Evolutionary conservation across 1,140 invertebrate species (phyloP).

Genomic region (Musca domestica): DNA sequence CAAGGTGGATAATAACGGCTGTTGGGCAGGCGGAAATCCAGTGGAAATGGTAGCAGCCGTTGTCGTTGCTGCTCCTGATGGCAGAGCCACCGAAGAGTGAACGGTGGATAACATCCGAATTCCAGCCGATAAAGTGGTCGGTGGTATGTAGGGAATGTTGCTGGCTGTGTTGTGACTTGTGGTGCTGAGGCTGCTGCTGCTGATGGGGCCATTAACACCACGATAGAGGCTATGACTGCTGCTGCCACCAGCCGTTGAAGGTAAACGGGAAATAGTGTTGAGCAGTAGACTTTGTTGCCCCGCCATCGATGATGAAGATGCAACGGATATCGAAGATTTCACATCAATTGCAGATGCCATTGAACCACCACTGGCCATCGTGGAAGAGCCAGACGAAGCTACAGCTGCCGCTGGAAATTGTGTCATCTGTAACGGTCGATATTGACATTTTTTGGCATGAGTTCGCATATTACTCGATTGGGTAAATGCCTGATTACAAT

Average conservation of each 20-base stretch:
- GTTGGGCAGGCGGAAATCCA: constrained; percentile 27
- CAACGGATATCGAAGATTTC: not conserved
- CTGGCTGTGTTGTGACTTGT: not conserved
- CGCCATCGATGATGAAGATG: not conserved
- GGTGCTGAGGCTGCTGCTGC: not conserved
- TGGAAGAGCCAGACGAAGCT: not conserved
- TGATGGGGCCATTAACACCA: not conserved
- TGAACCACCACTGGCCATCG: not conserved
- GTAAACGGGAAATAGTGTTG: constrained; percentile 16
- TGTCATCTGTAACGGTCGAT: constrained; percentile 41
- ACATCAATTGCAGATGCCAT: not conserved
- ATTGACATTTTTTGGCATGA: constrained; percentile 70
- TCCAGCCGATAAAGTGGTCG: constrained; percentile 24
- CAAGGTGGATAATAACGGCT: constrained; percentile 22
- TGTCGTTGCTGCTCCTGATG: constrained; percentile 9
- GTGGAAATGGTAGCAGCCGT: not conserved
- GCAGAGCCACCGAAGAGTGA: not conserved
- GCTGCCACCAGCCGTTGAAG: not conserved
- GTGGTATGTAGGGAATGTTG: constrained; percentile 23
- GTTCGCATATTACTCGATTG: constrained; percentile 79
- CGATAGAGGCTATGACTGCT: not conserved
- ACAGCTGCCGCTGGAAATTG: constrained; percentile 8
- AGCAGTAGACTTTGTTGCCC: constrained; percentile 2
- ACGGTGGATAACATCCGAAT: constrained; percentile 27
- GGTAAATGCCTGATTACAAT: constrained; percentile 71